These are phyloP conservation scores for Eueremaeus valkanovi DNA, from an alignment of 2,888 invertebrate genomes.

Conservation along the genomic window DNA sequence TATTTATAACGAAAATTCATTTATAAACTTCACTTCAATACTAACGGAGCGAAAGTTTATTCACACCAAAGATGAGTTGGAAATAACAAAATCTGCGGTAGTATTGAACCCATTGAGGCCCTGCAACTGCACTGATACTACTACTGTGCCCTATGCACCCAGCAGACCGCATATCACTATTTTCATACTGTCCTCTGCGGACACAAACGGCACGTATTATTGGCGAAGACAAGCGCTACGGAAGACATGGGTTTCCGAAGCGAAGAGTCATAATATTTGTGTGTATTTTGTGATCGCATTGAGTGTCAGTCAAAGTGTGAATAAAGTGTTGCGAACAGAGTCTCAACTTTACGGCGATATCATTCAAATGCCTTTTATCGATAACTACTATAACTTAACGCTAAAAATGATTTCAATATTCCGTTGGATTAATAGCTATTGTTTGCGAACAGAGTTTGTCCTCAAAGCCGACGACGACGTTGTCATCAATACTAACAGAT, in stretches of 20 bases:
- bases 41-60: no score
- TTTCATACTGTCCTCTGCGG: neutral
- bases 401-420: slow-evolving; percentile 4
- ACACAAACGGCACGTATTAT: neutral
- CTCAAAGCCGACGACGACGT: neutral
- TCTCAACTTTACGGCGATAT: neutral
- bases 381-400: neutral
- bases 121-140: no score
- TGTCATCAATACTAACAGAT: neutral
- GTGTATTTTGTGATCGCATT: neutral
- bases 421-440: neutral
- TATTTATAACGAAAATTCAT: no score
- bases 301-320: neutral
- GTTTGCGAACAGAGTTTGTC: neutral
- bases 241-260: neutral
- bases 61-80: no score
- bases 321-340: neutral
- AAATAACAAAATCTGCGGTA: no score
- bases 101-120: no score
- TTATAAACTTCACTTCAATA: no score
- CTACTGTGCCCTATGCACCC: no score
- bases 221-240: neutral
- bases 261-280: neutral
- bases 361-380: neutral
- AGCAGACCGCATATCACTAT: neutral